Conservation (phyloP, 2,888 invertebrate genomes). For the Crepidodera aurea region DNA sequence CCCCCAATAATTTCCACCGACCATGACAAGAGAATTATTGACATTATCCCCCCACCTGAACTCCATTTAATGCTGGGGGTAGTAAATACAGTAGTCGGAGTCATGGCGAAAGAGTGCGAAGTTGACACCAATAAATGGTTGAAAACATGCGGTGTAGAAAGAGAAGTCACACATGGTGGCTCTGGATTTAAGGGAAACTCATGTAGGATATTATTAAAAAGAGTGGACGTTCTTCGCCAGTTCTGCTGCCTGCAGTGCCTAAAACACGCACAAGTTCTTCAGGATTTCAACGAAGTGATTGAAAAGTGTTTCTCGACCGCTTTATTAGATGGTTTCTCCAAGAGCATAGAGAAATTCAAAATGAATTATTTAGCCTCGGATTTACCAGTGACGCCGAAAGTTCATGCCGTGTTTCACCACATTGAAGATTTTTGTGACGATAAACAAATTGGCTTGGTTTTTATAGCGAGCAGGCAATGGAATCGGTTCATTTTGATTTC, state of each 20-base stretch:
- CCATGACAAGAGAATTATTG: neutral
- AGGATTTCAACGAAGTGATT: neutral
- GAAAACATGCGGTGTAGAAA: too few species aligned
- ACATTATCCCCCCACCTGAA: neutral
- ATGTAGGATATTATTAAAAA: neutral
- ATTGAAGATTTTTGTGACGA: neutral
- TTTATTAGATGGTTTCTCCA: neutral
- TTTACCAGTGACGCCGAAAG: neutral
- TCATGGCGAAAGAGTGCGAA: neutral
- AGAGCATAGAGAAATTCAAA: neutral
- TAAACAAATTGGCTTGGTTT: neutral
- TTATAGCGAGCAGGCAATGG: neutral
- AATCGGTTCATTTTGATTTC: neutral
- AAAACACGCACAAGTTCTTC: neutral
- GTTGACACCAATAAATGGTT: neutral
- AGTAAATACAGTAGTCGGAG: neutral
- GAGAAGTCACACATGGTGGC: neutral
- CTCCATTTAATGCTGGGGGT: neutral
- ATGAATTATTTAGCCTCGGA: neutral
- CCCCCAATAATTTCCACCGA: neutral
- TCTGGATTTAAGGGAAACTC: neutral
- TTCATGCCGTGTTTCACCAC: neutral
- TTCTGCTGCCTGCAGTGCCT: neutral
- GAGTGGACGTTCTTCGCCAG: neutral
- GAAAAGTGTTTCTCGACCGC: neutral